Base-by-base conservation (phyloP, 2,113 vertebrate genomes). In the Pungitius pungitius region DNA sequence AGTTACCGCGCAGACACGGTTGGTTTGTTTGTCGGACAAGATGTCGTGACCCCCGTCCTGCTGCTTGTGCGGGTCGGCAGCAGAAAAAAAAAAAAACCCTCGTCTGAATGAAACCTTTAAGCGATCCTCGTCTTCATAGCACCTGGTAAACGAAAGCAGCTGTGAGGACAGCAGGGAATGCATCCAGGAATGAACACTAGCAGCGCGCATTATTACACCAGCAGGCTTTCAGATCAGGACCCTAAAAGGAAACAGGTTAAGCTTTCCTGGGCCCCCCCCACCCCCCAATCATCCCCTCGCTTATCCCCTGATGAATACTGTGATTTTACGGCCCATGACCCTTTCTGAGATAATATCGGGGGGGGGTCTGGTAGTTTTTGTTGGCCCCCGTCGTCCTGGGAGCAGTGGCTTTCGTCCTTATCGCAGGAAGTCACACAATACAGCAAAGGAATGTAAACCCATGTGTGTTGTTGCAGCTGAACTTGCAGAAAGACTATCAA, bases 81-180 rank as follows among this genome's bases (percentile, higher is more conserved):
- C 67, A 43, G 63, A 76, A n/a, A n/a, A n/a, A n/a, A n/a, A 30
- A 5, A 30, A 52, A 69, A 70, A 73, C 47, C 66, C 64, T 62
- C 24, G 4, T 64, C 62, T 58, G 45, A 78, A 65, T 45, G 56
- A 86, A 85, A 52, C 45, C 64, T 73, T 55, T 1, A 52, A 54
- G 55, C 75, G 30, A 22, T 72, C 35, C 35, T 55, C 59, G 5
- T 77, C 79, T 81, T 76, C 69, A 64, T 47, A 67, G 77, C 81
- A 86, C 88, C 86, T 85, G 89, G 80, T 85, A 88, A 91, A 85
- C 76, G 82, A 75, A 90, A 90, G 77, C 88, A 91, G 83, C 89
- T 91, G 89, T 66, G 62, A 54, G 49, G 43, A 82, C 70, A 26
- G 64, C 33, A 47, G 85, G 85, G 85, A 83, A 78, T 54, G 49